These are phyloP conservation scores for Drosophila paramelanica DNA, from an alignment of 2,888 invertebrate species.

Conservation along the genomic window DNA sequence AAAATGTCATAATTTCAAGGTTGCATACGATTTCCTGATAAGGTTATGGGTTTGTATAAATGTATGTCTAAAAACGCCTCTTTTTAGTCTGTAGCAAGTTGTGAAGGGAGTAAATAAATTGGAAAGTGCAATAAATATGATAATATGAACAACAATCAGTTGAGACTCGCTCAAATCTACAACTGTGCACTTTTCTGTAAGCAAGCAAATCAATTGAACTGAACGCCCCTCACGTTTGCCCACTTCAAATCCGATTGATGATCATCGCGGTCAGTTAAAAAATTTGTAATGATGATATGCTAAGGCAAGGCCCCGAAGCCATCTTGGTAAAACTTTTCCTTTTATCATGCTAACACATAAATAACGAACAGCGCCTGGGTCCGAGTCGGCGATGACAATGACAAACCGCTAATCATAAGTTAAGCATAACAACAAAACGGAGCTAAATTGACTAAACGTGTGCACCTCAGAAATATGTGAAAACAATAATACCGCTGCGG, in stretches of 20 bases:
- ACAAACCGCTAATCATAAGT: conserved; percentile 75
- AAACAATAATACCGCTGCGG: conserved; percentile 54
- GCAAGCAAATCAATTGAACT: conserved; percentile 62
- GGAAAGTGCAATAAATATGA: conserved; percentile 50
- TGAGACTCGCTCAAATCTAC: conserved; percentile 16
- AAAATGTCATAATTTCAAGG: no score
- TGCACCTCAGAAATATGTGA: conserved; percentile 67
- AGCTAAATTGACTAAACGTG: conserved; percentile 65
- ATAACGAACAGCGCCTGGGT: conserved; percentile 26
- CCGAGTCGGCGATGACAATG: conserved; percentile 58
- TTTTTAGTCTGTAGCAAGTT: conserved; percentile 30
- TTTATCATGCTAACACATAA: conserved; percentile 46
- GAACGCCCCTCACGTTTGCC: conserved; percentile 59
- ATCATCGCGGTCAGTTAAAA: conserved; percentile 9
- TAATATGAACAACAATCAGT: conserved; percentile 36
- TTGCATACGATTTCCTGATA: no score
- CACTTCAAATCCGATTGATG: conserved; percentile 37
- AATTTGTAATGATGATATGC: conserved; percentile 17
- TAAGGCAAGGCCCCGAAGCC: conserved; percentile 26
- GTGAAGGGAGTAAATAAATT: conserved; percentile 65
- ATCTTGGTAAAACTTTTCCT: conserved; percentile 45
- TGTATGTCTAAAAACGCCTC: no score
- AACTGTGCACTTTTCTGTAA: conserved; percentile 37
- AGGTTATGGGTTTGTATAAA: no score
- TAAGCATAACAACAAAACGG: conserved; percentile 63